Percentiles rank a stretch among this genome's conserved stretches.
These are phyloP conservation scores for Podabrus alpinus DNA, from an alignment of 2,888 invertebrate species.

Conservation along the genomic window DNA sequence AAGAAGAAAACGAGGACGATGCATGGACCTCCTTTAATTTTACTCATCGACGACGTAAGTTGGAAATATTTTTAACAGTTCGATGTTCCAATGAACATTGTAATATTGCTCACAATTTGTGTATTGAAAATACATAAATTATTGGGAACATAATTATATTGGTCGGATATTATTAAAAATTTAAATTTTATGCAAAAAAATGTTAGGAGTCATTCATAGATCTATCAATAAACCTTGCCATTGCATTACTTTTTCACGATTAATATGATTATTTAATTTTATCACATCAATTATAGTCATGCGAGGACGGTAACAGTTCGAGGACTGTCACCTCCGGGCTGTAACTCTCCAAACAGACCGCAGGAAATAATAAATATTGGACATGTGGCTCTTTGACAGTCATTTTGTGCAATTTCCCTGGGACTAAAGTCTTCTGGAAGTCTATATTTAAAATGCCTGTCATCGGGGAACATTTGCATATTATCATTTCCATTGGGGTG, in stretches of 20 bases:
- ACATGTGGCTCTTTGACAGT: too few species aligned
- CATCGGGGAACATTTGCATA: too few species aligned
- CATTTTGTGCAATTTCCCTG: too few species aligned
- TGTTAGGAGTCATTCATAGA: not conserved
- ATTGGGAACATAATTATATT: not conserved
- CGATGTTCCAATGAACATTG: not conserved
- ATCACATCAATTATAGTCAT: too few species aligned
- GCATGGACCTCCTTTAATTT: slow-evolving; percentile 4
- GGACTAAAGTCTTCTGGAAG: too few species aligned
- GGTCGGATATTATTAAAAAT: too few species aligned
- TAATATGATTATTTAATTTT: not conserved
- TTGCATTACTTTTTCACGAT: not conserved
- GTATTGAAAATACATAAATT: not conserved
- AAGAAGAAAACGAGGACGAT: slow-evolving; percentile 26
- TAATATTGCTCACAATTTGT: not conserved
- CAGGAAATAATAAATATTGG: too few species aligned
- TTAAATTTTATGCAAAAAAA: not conserved
- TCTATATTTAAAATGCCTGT: too few species aligned
- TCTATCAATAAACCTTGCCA: not conserved
- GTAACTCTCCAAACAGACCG: too few species aligned
- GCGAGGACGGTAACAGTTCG: too few species aligned
- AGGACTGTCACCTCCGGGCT: too few species aligned
- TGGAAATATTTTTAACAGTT: not conserved
- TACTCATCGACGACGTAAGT: slow-evolving; percentile 14
- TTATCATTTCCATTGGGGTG: too few species aligned